These are phyloP conservation scores for Halisarca cf. caerulea DNA, from an alignment of 37 sponge, comb jelly and placozoan species.

Conservation along the genomic window DNA sequence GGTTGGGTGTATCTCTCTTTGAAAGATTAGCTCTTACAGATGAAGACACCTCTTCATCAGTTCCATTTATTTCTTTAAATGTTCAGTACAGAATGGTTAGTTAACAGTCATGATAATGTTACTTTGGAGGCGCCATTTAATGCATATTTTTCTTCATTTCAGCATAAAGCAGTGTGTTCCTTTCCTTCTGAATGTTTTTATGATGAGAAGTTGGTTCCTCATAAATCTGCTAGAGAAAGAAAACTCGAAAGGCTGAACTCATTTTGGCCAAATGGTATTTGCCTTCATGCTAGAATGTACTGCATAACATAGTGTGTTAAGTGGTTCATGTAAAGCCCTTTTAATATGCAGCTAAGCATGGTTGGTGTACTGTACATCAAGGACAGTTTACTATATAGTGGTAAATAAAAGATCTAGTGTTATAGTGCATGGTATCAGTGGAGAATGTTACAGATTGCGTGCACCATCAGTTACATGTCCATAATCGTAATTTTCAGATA, in stretches of 20 bases:
- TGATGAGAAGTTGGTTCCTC: not conserved
- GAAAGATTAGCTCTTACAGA: conserved; percentile 21
- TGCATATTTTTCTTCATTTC: not conserved
- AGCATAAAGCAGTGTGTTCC: conserved; percentile 23
- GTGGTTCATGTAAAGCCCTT: no score
- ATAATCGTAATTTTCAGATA: no score
- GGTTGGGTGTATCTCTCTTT: conserved; percentile 13
- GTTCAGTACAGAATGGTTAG: conserved; percentile 72
- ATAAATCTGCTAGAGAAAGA: not conserved
- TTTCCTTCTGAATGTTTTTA: conserved; percentile 37
- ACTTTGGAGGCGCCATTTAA: no score
- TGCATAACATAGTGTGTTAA: no score
- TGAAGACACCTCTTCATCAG: not conserved
- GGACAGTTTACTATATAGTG: no score
- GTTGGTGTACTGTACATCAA: no score
- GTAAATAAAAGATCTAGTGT: no score
- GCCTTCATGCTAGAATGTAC: no score
- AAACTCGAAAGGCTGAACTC: not conserved
- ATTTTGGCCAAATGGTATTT: conserved; percentile 55
- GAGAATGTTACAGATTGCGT: no score
- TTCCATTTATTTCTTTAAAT: conserved; percentile 14
- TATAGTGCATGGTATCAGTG: no score
- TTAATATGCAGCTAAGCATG: no score
- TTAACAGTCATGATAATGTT: not conserved
- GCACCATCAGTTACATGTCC: no score